phyloP scores from a whole-genome alignment of 1,140 invertebrate genomes.

The Heterodera carotae region DNA sequence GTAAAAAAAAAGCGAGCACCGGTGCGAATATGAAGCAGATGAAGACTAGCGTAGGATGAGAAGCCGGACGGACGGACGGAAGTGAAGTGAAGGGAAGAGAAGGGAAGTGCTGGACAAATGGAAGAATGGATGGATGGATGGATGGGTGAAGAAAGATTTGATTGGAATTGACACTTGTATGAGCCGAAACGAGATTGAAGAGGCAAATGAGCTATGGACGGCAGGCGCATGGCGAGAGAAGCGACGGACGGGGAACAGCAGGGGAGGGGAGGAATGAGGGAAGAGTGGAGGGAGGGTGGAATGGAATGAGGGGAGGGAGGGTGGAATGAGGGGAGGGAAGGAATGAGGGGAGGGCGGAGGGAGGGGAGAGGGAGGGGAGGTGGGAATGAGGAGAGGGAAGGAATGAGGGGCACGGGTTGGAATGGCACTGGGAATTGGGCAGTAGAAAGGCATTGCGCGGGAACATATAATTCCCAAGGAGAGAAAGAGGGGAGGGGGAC shows the following conservation, averaged over 20 bases:
- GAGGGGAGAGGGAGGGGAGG: not conserved
- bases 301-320: not conserved
- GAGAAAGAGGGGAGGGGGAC: too few species aligned
- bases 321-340: not conserved
- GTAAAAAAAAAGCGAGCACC: not conserved
- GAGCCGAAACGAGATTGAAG: not conserved
- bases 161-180: not conserved
- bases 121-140: too few species aligned
- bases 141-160: not conserved
- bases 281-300: too few species aligned
- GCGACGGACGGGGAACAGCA: too few species aligned
- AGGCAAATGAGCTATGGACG: not conserved
- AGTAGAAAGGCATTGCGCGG: not conserved
- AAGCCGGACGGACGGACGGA: too few species aligned
- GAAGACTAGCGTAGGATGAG: not conserved
- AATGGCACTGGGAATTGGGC: conserved; percentile 1
- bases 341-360: too few species aligned
- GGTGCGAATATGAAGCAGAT: not conserved
- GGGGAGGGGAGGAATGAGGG: too few species aligned
- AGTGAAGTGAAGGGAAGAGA: not conserved
- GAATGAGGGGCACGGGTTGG: not conserved
- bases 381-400: not conserved
- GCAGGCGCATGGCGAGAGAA: too few species aligned
- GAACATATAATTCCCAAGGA: too few species aligned
- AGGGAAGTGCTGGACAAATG: not conserved